Evolutionary conservation across 2,888 invertebrate species (phyloP), one percentile per base, ranked within the genome.

Genomic region (Acleris holmiana): DNA sequence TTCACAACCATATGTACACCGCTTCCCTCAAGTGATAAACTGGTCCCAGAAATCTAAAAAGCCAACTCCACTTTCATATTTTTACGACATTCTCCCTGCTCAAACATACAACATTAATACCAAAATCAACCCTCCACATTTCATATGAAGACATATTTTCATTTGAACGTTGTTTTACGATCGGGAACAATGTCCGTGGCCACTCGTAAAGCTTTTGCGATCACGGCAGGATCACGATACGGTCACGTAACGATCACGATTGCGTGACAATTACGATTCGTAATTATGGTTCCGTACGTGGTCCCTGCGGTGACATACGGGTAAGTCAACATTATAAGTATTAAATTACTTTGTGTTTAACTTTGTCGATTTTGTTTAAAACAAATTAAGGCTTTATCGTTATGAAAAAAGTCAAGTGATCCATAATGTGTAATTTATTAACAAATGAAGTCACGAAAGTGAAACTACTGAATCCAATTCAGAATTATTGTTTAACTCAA

Each of bases 71-170:
- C 4, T 19, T 44, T 62, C 44, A 56, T 41, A 10, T 50, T 56
- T 59, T 63, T 63, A 63, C 23, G 57, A 47, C 63, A n/a, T 35
- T 51, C 57, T 63, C 51, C 51, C 51, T 21, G 50, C 48, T 8
- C 15, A 56, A 54, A 44, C 8, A 21, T 25, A 3, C 29, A 29
- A 50, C 25, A 23, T 18, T 13, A 41, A 10, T 41, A 40, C 41
- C 29, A 35, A 8, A 40, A 8, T 21, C 8, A 18, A 21, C 51
- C 57, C 51, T 63, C 2, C 7, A 3, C 4, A 4, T 35, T 35
- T 35, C 21, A 18, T n/a, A 23, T 48, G 51, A 63, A 63, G 46
- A 51, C 35, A 46, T 44, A 35, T 35, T 57, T 18, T 57, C 46
- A 29, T 18, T 51, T 63, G 46, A 51, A 51, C 21, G 17, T 46